Base-by-base conservation (phyloP, 2,888 invertebrate species). In the Agonum fuliginosum region DNA sequence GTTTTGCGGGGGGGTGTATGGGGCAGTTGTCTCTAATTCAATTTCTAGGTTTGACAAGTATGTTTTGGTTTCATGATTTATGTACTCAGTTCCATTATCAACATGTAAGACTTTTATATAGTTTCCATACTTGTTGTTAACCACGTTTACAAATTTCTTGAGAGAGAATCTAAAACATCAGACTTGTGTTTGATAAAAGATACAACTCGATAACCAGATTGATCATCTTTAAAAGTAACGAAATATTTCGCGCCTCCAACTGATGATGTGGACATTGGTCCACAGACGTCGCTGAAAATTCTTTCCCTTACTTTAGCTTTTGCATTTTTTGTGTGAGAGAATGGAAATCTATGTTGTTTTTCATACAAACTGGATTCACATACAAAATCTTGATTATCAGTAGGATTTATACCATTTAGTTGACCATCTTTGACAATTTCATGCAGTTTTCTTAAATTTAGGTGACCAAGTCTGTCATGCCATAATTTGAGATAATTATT, bases 1-100 rank as follows among this genome's bases (percentile, higher is more conserved):
- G 80, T 84, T 84, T 65, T 82, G 81, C 58, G 80, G 51, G 0
- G 80, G 80, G 3, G 71, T 80, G 81, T 78, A 80, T 79, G 24
- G 51, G 30, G 17, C 77, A 78, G 30, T 80, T 72, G 17, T 80
- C 78, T 12, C 41, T 58, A 71, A 19, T 73, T 78, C 20, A 24
- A 6, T 67, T 75, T 70, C 6, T 48, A 43, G 4, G 69, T 41
- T 20, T 12, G 46, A 27, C 5, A 80, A 65, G 62, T 80, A 80
- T 12, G 78, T 41, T 5, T 14, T 27, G 6, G 83, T 19, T 5
- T 78, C 17, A 10, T 20, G 12, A 51, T 80, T 79, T 8, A 71
- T 20, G 54, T 79, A 81, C 78, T n/a, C n/a, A n/a, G n/a, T n/a
- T n/a, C n/a, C n/a, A n/a, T n/a, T n/a, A n/a, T n/a, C n/a, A n/a